Percentiles rank a stretch among this genome's conserved stretches.
These are phyloP conservation scores for Patella vulgata DNA, from an alignment of 1,140 invertebrate species.

Conservation along the genomic window DNA sequence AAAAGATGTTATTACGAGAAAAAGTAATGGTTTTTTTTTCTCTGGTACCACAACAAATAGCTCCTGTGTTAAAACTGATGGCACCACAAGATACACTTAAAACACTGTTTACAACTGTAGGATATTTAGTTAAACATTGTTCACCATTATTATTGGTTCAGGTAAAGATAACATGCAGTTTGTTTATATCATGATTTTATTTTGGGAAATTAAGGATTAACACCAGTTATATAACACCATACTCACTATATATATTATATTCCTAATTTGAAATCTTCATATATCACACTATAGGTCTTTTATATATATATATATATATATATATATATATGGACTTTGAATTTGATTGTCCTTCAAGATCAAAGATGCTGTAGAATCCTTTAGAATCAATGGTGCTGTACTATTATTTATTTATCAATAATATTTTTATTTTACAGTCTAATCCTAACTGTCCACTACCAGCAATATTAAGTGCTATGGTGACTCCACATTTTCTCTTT, in stretches of 20 bases:
- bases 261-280: background rate
- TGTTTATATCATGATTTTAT: background rate
- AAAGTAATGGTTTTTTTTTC: conserved; percentile 35
- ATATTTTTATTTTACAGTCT: conserved; percentile 34
- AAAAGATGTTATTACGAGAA: conserved; percentile 37
- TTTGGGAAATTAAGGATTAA: no score
- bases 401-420: no score
- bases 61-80: conserved; percentile 21
- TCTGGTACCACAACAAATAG: conserved; percentile 27
- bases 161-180: conserved; percentile 17
- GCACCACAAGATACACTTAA: conserved; percentile 28
- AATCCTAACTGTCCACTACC: conserved; percentile 46
- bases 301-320: background rate
- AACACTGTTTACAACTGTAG: conserved; percentile 34
- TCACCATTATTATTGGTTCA: conserved; percentile 42
- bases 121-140: conserved; percentile 45
- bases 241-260: background rate
- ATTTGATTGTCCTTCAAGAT: no score
- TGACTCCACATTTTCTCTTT: conserved; percentile 42
- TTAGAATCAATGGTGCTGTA: no score
- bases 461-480: conserved; percentile 39
- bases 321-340: no score
- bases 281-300: conserved; percentile 1
- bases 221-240: no score
- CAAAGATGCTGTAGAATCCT: no score